These are phyloP conservation scores for Drosophila pseudoobscura DNA, from an alignment of 1,140 invertebrate genomes.

Conservation along the genomic window DNA sequence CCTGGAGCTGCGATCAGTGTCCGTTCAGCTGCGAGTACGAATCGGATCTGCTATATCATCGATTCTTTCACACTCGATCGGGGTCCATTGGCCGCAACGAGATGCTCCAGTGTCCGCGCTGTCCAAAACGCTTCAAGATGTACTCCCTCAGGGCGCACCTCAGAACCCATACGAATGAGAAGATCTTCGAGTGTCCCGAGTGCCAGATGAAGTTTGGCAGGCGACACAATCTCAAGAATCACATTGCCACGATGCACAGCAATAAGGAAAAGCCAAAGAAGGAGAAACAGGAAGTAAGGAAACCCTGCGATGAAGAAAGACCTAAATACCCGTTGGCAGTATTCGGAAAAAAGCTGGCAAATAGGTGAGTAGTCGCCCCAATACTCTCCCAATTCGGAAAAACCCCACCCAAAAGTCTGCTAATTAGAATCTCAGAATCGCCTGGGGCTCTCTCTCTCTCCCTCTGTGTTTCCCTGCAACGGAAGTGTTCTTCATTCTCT, in stretches of 20 bases:
- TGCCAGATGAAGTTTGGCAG: conserved; percentile 88
- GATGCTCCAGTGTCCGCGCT: conserved; percentile 87
- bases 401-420: conserved; percentile 19
- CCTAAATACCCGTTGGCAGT: conserved; percentile 85
- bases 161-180: conserved; percentile 90
- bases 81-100: conserved; percentile 74
- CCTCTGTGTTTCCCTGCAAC: neutral
- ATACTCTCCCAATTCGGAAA: neutral
- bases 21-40: conserved; percentile 64
- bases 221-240: conserved; percentile 86
- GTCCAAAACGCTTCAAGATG: conserved; percentile 88
- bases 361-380: conserved; percentile 85
- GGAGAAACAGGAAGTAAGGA: neutral
- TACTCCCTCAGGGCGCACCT: conserved; percentile 88
- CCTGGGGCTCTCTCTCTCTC: conserved; percentile 18
- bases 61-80: conserved; percentile 72
- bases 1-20: conserved; percentile 65
- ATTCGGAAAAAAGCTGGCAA: conserved; percentile 86
- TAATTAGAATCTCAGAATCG: conserved; percentile 45
- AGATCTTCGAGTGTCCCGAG: conserved; percentile 87
- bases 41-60: conserved; percentile 74
- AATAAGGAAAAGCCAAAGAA: neutral
- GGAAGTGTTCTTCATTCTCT: conserved; percentile 10
- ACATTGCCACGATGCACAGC: conserved; percentile 84
- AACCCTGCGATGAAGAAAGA: neutral